phyloP scores from a whole-genome alignment of 2,888 invertebrate species.

The Pollenia amentaria region DNA sequence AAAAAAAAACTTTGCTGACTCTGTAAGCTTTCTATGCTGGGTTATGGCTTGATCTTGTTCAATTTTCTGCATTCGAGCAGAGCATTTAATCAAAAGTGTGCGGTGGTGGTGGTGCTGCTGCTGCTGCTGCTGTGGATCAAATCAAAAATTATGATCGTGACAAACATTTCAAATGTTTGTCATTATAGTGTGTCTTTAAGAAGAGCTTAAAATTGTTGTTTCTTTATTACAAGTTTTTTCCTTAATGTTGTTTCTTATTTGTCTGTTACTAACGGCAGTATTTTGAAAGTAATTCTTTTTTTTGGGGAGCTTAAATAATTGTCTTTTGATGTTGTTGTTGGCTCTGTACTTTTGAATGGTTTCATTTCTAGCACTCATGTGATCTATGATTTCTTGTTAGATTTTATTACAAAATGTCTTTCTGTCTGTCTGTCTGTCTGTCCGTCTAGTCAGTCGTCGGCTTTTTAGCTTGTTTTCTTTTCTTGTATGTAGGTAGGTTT shows the following conservation, averaged over 20 bases:
- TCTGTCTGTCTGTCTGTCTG: slow-evolving; percentile 2
- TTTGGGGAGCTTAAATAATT: slow-evolving; percentile 41
- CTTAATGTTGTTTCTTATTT: neutral
- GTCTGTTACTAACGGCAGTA: slow-evolving; percentile 42
- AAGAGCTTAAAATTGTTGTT: slow-evolving; percentile 54
- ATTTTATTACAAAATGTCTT: slow-evolving; percentile 64
- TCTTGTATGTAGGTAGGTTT: slow-evolving; percentile 65
- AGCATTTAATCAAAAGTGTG: slow-evolving; percentile 34
- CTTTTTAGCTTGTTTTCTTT: slow-evolving; percentile 56
- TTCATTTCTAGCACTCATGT: slow-evolving; percentile 15
- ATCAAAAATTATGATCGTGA: slow-evolving; percentile 66
- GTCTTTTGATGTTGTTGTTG: slow-evolving; percentile 35
- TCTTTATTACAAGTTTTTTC: neutral
- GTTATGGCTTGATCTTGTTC: neutral
- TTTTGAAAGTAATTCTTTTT: slow-evolving; percentile 60
- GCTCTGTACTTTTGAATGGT: neutral
- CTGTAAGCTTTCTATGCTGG: neutral
- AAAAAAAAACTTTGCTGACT: no score
- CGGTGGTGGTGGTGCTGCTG: neutral
- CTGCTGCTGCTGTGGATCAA: slow-evolving; percentile 9
- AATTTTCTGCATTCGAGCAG: neutral
- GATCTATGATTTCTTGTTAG: slow-evolving; percentile 62
- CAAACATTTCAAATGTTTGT: slow-evolving; percentile 70
- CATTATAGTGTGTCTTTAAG: slow-evolving; percentile 60
- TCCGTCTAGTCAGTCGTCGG: slow-evolving; percentile 43